Conservation (phyloP, 2,113 vertebrate genomes). For the Perca schrenkii region DNA sequence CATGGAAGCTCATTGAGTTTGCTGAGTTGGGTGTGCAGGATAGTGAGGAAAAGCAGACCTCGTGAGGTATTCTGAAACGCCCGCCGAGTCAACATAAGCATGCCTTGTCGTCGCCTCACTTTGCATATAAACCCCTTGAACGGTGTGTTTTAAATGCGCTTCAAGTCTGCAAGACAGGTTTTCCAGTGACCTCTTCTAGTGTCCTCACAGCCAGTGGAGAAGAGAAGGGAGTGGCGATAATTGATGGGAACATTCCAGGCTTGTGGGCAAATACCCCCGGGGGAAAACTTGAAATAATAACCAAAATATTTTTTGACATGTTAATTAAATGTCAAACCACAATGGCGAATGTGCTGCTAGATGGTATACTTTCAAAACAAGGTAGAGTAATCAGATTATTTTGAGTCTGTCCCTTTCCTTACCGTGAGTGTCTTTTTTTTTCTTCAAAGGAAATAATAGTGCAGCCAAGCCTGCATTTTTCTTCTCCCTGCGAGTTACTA, state of each 20-base stretch:
- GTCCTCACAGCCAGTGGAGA: slow-evolving; percentile 44
- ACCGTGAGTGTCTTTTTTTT: slow-evolving; percentile 32
- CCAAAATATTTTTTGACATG: slow-evolving; percentile 73
- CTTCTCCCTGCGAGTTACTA: slow-evolving; percentile 70
- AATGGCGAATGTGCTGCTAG: slow-evolving; percentile 55
- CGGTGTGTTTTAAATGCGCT: slow-evolving; percentile 13
- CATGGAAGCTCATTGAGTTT: slow-evolving; percentile 43
- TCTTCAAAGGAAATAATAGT: slow-evolving; percentile 66
- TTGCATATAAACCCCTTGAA: slow-evolving; percentile 42
- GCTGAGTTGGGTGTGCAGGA: slow-evolving; percentile 25
- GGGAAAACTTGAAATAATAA: slow-evolving; percentile 67
- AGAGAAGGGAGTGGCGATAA: slow-evolving; percentile 53
- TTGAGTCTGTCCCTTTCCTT: slow-evolving; percentile 30
- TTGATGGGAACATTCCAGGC: slow-evolving; percentile 63
- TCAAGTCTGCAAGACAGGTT: slow-evolving; percentile 25
- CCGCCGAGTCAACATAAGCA: slow-evolving; percentile 15
- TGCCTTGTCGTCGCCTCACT: slow-evolving; percentile 32
- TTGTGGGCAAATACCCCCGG: slow-evolving; percentile 61
- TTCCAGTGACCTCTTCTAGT: slow-evolving; percentile 43
- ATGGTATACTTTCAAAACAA: slow-evolving; percentile 60
- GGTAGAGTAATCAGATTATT: slow-evolving; percentile 65
- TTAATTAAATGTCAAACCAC: slow-evolving; percentile 77
- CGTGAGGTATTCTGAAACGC: slow-evolving; percentile 34
- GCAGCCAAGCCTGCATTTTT: slow-evolving; percentile 64
- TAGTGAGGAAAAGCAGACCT: neutral